phyloP scores from a whole-genome alignment of 2,113 vertebrate species.

The Coregonus clupeaformis region DNA sequence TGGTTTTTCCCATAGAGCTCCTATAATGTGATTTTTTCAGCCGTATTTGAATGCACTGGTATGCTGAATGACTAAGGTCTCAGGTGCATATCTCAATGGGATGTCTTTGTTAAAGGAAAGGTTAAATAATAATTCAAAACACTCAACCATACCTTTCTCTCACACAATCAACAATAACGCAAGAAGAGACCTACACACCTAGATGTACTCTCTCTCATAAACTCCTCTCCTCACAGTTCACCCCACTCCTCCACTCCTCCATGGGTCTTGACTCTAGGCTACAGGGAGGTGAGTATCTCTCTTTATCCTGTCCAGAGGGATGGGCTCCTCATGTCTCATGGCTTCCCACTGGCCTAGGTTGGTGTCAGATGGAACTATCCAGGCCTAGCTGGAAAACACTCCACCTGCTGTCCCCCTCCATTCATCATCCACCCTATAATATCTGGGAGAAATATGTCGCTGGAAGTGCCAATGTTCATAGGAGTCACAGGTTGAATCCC shows the following conservation, averaged over 20 bases:
- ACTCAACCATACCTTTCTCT: neutral
- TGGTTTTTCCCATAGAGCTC: too few relatives aligned
- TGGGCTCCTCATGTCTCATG: slow-evolving; percentile 25
- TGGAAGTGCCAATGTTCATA: slow-evolving; percentile 69
- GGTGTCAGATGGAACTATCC: slow-evolving; percentile 64
- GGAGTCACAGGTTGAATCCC: slow-evolving; percentile 60
- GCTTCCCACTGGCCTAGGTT: slow-evolving; percentile 54
- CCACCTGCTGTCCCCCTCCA: slow-evolving; percentile 52
- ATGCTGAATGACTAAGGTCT: too few relatives aligned
- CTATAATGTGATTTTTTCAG: too few relatives aligned
- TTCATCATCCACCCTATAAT: slow-evolving; percentile 73
- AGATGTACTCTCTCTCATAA: slow-evolving; percentile 36
- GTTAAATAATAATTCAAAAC: too few relatives aligned
- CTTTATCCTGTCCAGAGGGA: slow-evolving; percentile 50
- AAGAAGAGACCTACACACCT: neutral
- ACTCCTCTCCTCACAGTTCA: slow-evolving; percentile 32
- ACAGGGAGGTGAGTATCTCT: slow-evolving; percentile 61
- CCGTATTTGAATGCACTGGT: too few relatives aligned
- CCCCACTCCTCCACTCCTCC: slow-evolving; percentile 29
- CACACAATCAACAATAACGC: neutral
- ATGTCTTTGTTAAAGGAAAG: too few relatives aligned
- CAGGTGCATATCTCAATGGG: too few relatives aligned
- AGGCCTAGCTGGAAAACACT: neutral
- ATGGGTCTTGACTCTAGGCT: slow-evolving; percentile 62
- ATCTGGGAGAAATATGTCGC: slow-evolving; percentile 70